Evolutionary conservation across 2,113 vertebrate genomes (phyloP).

Genomic region (Gasterosteus aculeatus): DNA sequence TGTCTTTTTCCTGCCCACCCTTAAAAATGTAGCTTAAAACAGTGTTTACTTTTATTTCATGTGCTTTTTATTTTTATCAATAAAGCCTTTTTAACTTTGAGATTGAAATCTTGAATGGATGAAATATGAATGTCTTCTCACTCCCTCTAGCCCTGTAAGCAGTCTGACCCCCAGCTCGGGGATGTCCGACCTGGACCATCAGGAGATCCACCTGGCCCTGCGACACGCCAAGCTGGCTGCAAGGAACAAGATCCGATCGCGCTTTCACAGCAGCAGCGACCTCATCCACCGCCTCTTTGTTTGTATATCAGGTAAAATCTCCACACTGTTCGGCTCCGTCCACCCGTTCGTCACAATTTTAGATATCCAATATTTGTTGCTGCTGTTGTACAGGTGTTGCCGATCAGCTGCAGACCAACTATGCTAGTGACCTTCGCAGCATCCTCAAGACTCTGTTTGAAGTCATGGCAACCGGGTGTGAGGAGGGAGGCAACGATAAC

Average conservation of each 20-base stretch:
- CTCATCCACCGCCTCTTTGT: constrained; percentile 98
- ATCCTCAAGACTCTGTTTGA: constrained; percentile 98
- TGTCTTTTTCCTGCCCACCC: neutral
- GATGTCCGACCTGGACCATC: constrained; percentile 83
- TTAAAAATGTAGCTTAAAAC: neutral
- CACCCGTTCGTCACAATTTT: neutral
- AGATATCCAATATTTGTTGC: neutral
- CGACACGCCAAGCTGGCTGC: constrained; percentile 84
- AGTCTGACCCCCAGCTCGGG: constrained; percentile 84
- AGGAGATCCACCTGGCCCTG: constrained; percentile 84
- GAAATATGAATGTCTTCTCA: constrained; percentile 3
- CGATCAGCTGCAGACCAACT: constrained; percentile 98
- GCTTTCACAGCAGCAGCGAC: constrained; percentile 95
- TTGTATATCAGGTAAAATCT: constrained; percentile 93
- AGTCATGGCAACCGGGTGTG: constrained; percentile 96
- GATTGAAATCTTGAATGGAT: constrained; percentile 6
- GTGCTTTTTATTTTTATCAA: neutral
- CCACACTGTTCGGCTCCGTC: neutral
- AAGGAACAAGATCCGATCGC: constrained; percentile 92
- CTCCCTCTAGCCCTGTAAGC: constrained; percentile 75
- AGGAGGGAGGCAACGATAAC: constrained; percentile 87
- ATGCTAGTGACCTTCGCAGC: constrained; percentile 94
- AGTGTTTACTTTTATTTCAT: neutral
- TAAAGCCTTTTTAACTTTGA: neutral
- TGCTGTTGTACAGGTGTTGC: constrained; percentile 86